A percentile compares a stretch with the other conserved stretches of the same genome.
These are phyloP conservation scores for Aplidium turbinatum DNA, from an alignment of 23 tunicate genomes.

Conservation along the genomic window DNA sequence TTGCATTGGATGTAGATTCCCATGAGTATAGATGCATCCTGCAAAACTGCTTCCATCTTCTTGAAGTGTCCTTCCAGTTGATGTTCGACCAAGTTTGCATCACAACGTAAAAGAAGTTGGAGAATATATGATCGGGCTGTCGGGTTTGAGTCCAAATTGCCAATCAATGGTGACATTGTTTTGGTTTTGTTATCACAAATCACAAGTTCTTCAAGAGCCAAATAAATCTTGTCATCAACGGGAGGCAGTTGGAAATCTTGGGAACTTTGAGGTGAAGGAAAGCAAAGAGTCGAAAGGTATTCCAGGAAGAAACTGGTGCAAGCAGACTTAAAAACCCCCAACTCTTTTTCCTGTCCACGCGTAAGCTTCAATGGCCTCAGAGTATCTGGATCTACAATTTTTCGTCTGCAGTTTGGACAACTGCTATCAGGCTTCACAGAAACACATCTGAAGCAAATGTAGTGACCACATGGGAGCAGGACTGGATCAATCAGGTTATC, in stretches of 20 bases:
- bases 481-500: constrained; percentile 32
- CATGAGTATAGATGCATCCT: constrained; percentile 39
- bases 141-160: constrained; percentile 25
- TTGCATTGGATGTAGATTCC: constrained; percentile 41
- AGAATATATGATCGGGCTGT: constrained; percentile 44
- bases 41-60: constrained; percentile 30
- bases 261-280: constrained; percentile 3
- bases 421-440: constrained; percentile 1
- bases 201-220: constrained; percentile 29
- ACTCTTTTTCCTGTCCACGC: constrained; percentile 22
- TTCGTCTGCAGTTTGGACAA: constrained; percentile 49
- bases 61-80: constrained; percentile 41
- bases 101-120: constrained; percentile 35
- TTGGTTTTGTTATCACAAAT: constrained; percentile 35
- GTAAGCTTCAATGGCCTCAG: constrained; percentile 17
- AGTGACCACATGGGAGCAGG: constrained; percentile 47
- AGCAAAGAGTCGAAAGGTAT: constrained; percentile 54
- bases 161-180: constrained; percentile 8
- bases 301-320: constrained; percentile 69
- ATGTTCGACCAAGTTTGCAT: constrained; percentile 10
- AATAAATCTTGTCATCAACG: constrained; percentile 9
- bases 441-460: constrained; percentile 43
- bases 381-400: not conserved
- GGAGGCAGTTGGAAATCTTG: constrained; percentile 5
- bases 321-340: constrained; percentile 33